phyloP scores from a whole-genome alignment of 2,113 vertebrate species.

The Connochaetes taurinus region DNA sequence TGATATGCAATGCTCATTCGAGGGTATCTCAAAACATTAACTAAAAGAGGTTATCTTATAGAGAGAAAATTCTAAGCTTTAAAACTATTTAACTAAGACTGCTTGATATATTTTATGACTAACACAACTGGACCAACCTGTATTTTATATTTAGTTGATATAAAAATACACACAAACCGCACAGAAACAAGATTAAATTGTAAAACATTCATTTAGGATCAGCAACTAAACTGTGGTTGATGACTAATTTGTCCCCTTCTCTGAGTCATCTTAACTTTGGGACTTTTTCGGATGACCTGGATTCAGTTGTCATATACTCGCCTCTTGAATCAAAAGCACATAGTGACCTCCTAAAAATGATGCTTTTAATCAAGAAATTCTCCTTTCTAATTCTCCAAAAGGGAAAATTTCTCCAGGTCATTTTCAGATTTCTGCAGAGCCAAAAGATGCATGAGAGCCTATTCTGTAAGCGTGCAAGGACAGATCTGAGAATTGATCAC shows the following conservation, averaged over 20 bases:
- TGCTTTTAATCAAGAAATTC: background rate
- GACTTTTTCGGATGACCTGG: background rate
- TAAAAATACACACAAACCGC: slow-evolving; percentile 25
- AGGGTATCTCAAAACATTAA: slow-evolving; percentile 17
- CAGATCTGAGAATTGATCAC: background rate
- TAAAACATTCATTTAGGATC: background rate
- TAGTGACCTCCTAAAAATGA: slow-evolving; percentile 6
- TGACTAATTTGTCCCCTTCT: background rate
- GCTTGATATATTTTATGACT: slow-evolving; percentile 5
- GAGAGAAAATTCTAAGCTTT: slow-evolving; percentile 40
- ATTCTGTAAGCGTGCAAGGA: background rate
- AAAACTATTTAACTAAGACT: slow-evolving; percentile 15
- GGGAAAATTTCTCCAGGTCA: background rate
- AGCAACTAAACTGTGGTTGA: background rate
- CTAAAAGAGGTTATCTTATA: background rate
- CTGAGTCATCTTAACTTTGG: background rate
- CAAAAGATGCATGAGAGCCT: background rate
- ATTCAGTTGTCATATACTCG: background rate
- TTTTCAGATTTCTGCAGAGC: background rate
- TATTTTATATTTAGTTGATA: background rate
- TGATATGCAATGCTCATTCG: background rate
- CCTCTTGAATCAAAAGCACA: background rate
- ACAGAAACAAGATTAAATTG: slow-evolving; percentile 9
- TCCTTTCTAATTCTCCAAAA: background rate
- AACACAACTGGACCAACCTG: background rate